These are phyloP conservation scores for Quadriops clusia DNA, from an alignment of 2,888 invertebrate genomes.

Conservation along the genomic window DNA sequence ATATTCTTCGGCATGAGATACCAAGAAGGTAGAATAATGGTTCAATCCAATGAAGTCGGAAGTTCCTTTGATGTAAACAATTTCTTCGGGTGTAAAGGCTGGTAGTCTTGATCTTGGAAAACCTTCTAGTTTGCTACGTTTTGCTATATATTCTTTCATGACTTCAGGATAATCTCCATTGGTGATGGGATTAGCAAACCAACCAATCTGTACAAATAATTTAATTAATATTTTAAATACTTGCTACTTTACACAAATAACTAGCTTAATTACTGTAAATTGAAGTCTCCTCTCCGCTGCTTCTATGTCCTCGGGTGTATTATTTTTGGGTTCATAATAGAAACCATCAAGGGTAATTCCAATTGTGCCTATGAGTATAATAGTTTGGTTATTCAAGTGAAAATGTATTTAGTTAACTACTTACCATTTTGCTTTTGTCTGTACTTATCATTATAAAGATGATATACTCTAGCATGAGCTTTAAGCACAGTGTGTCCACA, in stretches of 20 bases:
- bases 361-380: conserved; percentile 40
- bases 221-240: conserved; percentile 34
- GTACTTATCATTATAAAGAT: conserved; percentile 49
- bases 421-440: background rate
- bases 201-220: conserved; percentile 48
- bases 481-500: conserved; percentile 58
- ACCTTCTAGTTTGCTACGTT: conserved; percentile 46
- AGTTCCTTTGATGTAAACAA: conserved; percentile 45
- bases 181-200: conserved; percentile 55
- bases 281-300: conserved; percentile 47
- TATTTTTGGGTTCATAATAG: conserved; percentile 48
- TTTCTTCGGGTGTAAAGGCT: conserved; percentile 46
- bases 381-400: too few relatives aligned
- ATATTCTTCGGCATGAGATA: conserved; percentile 35
- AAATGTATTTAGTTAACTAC: too few relatives aligned
- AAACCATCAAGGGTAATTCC: conserved; percentile 48
- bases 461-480: conserved; percentile 61
- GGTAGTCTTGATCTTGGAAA: conserved; percentile 51
- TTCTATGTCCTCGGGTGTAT: conserved; percentile 41
- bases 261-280: conserved; percentile 38
- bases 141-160: conserved; percentile 47
- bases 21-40: conserved; percentile 52
- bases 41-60: conserved; percentile 66
- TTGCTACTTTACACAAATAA: conserved; percentile 1
- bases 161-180: conserved; percentile 53